Conservation (phyloP, 2,113 vertebrate species). For the Siniperca knerii region DNA sequence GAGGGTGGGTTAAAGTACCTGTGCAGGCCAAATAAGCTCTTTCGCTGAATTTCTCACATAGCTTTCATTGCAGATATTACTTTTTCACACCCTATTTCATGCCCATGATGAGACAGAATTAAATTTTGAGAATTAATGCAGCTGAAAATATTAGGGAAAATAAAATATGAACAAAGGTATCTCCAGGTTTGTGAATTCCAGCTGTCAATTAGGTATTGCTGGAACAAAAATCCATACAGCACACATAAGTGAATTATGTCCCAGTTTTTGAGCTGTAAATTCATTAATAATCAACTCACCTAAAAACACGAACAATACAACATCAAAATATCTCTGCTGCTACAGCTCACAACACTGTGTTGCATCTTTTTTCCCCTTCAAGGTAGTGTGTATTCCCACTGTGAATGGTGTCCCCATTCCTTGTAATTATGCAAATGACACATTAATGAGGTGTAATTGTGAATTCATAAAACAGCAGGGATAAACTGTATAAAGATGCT, state of each 20-base stretch:
- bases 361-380: conserved; percentile 53
- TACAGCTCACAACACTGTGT: conserved; percentile 31
- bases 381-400: conserved; percentile 80
- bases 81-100: conserved; percentile 63
- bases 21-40: conserved; percentile 74
- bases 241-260: conserved; percentile 17
- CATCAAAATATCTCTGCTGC: conserved; percentile 45
- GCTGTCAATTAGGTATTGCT: conserved; percentile 26
- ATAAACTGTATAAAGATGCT: conserved; percentile 84
- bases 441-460: conserved; percentile 89
- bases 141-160: conserved; percentile 51
- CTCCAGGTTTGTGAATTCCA: conserved; percentile 37
- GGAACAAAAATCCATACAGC: conserved; percentile 1
- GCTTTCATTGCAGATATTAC: conserved; percentile 45
- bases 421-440: conserved; percentile 89
- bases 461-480: conserved; percentile 88
- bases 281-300: conserved; percentile 44
- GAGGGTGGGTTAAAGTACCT: conserved; percentile 81
- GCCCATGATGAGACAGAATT: conserved; percentile 58
- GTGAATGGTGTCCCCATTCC: conserved; percentile 82
- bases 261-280: conserved; percentile 46
- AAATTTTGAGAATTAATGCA: conserved; percentile 55
- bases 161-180: conserved; percentile 49
- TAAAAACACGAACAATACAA: conserved; percentile 41
- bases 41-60: conserved; percentile 57